Base-by-base conservation (phyloP, 2,888 invertebrate species). In the Dicycla oo region DNA sequence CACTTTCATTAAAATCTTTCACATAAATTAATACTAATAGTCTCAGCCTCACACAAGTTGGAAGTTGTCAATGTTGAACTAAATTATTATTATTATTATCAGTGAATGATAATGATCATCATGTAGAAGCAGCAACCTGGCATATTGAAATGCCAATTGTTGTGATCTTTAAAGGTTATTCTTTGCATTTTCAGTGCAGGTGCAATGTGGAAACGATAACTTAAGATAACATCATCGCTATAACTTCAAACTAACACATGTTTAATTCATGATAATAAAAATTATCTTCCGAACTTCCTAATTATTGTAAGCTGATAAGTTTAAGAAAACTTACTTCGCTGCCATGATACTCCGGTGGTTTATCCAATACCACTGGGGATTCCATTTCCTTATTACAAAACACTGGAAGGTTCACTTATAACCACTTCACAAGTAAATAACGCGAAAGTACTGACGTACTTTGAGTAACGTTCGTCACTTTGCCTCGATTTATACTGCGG, bases 291-390 rank as follows among this genome's bases (percentile, higher is more conserved):
- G 15, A 34, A 43, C 34, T 56, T 45, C 5, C 18, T 15, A 20
- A 53, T 11, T 43, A 61, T 26, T 54, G 6, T 68, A 40, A 62
- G 38, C 11, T 53, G 30, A 30, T 51, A 69, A 77, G 45, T 73
- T 68, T 73, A 3, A 18, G 11, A 30, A 49, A 77, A 94, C 96
- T 94, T 94, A 97, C 97, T 89, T 96, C 96, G 91, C 93, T 93
- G 83, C 95, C 96, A 90, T 95, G 96, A 91, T 97, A 97, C 91
- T 97, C 96, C 86, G 96, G 96, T 86, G 97, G 96, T 89, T 96
- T 96, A 93, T 97, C 97, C 93, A 97, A 88, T 91, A 97, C 96
- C 93, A 97, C 96, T 88, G 97, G 96, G 78, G 97, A 97, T 93
- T 97, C 97, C 97, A 97, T 97, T 84, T 85, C 87, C 87, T 88